These are phyloP conservation scores for Meloidogyne floridensis DNA, from an alignment of 1,140 invertebrate genomes.

Conservation along the genomic window DNA sequence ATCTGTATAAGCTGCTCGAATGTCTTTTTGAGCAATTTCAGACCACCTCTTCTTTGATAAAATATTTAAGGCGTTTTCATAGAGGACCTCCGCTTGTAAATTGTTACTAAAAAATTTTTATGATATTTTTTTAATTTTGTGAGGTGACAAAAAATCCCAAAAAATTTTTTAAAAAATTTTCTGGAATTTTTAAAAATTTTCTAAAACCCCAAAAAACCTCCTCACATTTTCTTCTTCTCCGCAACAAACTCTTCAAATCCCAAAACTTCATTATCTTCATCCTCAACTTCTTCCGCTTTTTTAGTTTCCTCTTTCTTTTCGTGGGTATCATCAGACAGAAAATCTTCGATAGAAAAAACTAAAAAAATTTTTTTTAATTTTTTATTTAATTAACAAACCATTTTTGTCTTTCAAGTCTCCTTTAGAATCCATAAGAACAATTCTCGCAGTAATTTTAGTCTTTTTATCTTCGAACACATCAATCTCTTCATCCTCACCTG, in stretches of 20 bases:
- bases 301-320: constrained; percentile 17
- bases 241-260: constrained; percentile 41
- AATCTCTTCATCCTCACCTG: background rate
- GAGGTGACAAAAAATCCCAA: too few relatives aligned
- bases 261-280: constrained; percentile 6
- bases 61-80: constrained; percentile 37
- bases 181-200: background rate
- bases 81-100: constrained; percentile 34
- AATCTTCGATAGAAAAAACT: background rate
- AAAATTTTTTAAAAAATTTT: constrained; percentile 25
- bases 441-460: constrained; percentile 21
- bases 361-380: background rate
- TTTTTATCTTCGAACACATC: background rate
- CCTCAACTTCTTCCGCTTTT: background rate
- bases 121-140: too few relatives aligned
- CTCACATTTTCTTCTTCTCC: constrained; percentile 34
- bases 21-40: constrained; percentile 34
- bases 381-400: background rate
- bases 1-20: constrained; percentile 47
- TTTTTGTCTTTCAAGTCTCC: constrained; percentile 23
- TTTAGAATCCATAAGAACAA: constrained; percentile 31
- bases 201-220: background rate
- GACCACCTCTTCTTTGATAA: constrained; percentile 37
- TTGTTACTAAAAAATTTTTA: background rate
- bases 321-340: background rate